phyloP scores from a whole-genome alignment of 2,888 invertebrate species.

The Argyresthia goedartella region DNA sequence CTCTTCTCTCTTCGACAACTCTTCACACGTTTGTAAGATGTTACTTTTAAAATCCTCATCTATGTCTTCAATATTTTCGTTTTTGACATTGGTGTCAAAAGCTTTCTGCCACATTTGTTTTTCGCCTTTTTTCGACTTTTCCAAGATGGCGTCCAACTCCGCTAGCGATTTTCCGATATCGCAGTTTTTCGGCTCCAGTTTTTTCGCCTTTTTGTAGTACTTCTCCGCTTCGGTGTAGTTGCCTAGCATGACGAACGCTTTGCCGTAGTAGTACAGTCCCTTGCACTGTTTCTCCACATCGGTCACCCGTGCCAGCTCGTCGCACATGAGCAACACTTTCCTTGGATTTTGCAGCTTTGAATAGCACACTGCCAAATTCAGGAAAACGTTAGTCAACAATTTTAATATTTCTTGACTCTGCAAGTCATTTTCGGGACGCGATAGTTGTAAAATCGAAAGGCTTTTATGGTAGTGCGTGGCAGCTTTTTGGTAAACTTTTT shows the following conservation, averaged over 20 bases:
- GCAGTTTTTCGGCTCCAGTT: conserved; percentile 50
- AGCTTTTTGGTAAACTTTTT: conserved; percentile 30
- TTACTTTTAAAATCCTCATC: conserved; percentile 42
- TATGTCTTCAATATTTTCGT: conserved; percentile 23
- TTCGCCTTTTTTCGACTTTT: conserved; percentile 26
- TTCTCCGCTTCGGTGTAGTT: conserved; percentile 34
- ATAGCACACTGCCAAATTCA: conserved; percentile 51
- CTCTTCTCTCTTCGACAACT: conserved; percentile 33
- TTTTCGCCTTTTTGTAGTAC: conserved; percentile 48
- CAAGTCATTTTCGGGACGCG: conserved; percentile 24
- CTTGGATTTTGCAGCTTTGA: conserved; percentile 44
- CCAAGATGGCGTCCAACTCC: conserved; percentile 29
- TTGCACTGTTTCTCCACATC: conserved; percentile 47
- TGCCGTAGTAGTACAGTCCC: conserved; percentile 44
- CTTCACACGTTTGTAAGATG: conserved; percentile 42
- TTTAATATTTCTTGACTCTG: conserved; percentile 32
- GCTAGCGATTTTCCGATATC: conserved; percentile 44
- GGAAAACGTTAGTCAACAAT: conserved; percentile 33
- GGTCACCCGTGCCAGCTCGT: conserved; percentile 35
- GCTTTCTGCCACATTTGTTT: conserved; percentile 47
- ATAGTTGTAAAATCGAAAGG: conserved; percentile 31
- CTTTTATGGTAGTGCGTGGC: conserved; percentile 46
- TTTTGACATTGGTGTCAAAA: conserved; percentile 28
- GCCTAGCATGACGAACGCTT: conserved; percentile 37
- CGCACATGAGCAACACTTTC: conserved; percentile 42